These are phyloP conservation scores for Platerodrilus igneus DNA, from an alignment of 2,888 invertebrate genomes.

Conservation along the genomic window DNA sequence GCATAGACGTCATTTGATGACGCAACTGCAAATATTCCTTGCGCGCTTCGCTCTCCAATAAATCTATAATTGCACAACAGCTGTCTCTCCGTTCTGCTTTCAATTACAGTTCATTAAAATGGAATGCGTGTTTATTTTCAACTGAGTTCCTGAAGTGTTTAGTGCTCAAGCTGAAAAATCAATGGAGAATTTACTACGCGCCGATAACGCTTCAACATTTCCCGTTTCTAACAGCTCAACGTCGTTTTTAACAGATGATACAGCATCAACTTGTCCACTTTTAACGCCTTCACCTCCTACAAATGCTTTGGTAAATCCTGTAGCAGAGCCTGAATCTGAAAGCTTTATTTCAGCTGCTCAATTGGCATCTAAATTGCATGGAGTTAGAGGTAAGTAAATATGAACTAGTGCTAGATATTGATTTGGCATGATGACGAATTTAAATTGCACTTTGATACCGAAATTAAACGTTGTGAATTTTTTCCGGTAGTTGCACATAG, in stretches of 20 bases:
- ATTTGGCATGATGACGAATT: too few relatives aligned
- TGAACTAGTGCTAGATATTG: too few relatives aligned
- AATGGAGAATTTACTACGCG: conserved; percentile 38
- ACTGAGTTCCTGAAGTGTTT: conserved; percentile 12
- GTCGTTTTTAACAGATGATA: conserved; percentile 45
- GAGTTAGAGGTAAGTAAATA: conserved; percentile 40
- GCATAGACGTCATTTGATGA: too few relatives aligned
- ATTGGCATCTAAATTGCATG: conserved; percentile 42
- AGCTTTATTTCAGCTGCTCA: conserved; percentile 40
- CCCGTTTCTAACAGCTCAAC: conserved; percentile 43
- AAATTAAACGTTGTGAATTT: too few relatives aligned
- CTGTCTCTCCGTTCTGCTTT: too few relatives aligned
- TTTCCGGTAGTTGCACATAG: too few relatives aligned
- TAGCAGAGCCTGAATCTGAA: conserved; percentile 38
- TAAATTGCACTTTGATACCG: background rate
- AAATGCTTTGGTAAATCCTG: conserved; percentile 45
- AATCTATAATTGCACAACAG: too few relatives aligned
- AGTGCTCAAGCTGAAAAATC: conserved; percentile 26
- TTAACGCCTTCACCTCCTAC: conserved; percentile 49
- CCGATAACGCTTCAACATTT: conserved; percentile 32
- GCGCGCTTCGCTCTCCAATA: too few relatives aligned
- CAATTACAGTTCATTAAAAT: too few relatives aligned
- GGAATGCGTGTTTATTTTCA: background rate
- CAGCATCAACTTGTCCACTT: conserved; percentile 46
- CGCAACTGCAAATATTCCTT: too few relatives aligned